Evolutionary conservation across 2,888 invertebrate genomes (phyloP).

Genomic region (Leucophora obtusa): DNA sequence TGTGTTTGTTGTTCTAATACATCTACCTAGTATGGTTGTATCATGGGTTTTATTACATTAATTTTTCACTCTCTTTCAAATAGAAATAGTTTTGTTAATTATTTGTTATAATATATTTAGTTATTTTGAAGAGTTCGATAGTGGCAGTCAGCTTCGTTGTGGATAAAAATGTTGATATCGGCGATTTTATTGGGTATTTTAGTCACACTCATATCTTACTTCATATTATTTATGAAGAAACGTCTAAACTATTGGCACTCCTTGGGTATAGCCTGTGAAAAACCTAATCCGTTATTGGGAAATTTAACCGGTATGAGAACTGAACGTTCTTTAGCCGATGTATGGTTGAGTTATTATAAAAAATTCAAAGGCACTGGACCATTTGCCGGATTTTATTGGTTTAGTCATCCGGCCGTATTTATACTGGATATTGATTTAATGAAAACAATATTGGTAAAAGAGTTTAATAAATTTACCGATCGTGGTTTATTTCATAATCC

Average conservation of each 20-base stretch:
- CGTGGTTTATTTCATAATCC: slow-evolving; percentile 73
- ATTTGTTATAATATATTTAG: no score
- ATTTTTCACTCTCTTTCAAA: no score
- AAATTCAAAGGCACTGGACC: slow-evolving; percentile 64
- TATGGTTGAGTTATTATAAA: slow-evolving; percentile 25
- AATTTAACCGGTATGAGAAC: slow-evolving; percentile 34
- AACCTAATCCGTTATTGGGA: slow-evolving; percentile 37
- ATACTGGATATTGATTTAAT: slow-evolving; percentile 69
- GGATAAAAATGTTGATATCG: not conserved
- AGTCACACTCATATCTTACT: not conserved
- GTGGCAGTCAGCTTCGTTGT: not conserved
- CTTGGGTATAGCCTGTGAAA: slow-evolving; percentile 47
- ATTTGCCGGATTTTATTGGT: slow-evolving; percentile 70
- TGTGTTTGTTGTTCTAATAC: no score
- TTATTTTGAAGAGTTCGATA: no score
- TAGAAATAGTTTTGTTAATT: no score
- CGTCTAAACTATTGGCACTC: slow-evolving; percentile 54
- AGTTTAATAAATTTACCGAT: slow-evolving; percentile 75
- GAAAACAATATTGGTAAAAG: slow-evolving; percentile 71
- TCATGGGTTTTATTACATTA: no score
- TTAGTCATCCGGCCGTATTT: slow-evolving; percentile 69
- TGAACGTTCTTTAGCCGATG: slow-evolving; percentile 26
- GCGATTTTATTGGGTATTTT: not conserved
- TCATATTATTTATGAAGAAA: slow-evolving; percentile 18
- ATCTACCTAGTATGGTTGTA: no score